Base-by-base conservation (phyloP, 1,140 invertebrate species). In the Andrena cerasifolii region DNA sequence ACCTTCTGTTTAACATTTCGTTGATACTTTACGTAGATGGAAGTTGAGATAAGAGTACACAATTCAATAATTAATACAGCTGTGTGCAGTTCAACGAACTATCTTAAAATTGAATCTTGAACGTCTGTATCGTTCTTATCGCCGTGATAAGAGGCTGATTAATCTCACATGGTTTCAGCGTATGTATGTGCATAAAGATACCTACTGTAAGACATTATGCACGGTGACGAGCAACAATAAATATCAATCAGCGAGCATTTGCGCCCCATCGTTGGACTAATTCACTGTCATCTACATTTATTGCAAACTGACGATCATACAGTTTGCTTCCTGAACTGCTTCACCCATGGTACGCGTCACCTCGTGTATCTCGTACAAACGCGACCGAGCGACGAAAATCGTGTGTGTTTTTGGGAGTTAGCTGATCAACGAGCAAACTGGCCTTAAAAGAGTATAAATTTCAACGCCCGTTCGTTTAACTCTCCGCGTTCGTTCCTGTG, bases 241-340 rank as follows among this genome's bases (percentile, higher is more conserved):
- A 78, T 78, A 65, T 83, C 61, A 82, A 72, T 83, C 62, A 82
- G 40, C 54, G 18, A 40, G 28, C 82, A 54, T 79, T 83, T 59
- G 40, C 24, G 43, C 76, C 65, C 76, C 68, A 59, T 26, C 33
- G n/a, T 10, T 61, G 47, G 49, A 40, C 26, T 83, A 56, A 81
- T 83, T 78, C 74, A 80, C 51, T 33, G 51, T 71, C 61, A 74
- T 68, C 40, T 54, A 28, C 54, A 45, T 33, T 71, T 58, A 31
- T 45, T 61, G 21, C 62, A 54, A 53, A 56, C 40, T n/a, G n/a
- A 56, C 33, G 31, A 71, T 45, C 28, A 12, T 47, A 71, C 31
- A 63, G 6, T 78, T 78, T 49, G 68, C 63, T 82, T 51, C 33
- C 31, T 43, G 28, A 82, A 51, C 68, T 31, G 56, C 21, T 58